Base-by-base conservation (phyloP, 2,797 vertebrate species). In the Astyanax mexicanus region DNA sequence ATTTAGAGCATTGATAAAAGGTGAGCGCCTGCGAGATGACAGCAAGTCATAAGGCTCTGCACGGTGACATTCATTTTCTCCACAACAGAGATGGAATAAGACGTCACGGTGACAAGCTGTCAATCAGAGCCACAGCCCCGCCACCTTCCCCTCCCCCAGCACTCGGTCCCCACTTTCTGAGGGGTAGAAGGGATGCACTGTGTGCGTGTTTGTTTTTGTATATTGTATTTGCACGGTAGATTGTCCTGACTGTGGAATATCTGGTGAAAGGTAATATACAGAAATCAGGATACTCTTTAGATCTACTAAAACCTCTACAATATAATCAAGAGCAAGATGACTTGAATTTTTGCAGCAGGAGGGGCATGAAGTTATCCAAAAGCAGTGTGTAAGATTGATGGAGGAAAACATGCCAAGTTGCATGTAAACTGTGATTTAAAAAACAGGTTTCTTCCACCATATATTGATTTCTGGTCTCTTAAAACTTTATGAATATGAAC, bases 81-180 rank as follows among this genome's bases (percentile, higher is more conserved):
- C 94, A 92, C 94, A 96, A 96, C 95, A 94, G 94, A 96, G 94
- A 95, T 96, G 93, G 94, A 98, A 96, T 96, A 95, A 96, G 95
- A 98, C 92, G 94, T 98, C 96, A 97, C 87, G 87, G 92, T 97
- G 97, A 98, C 96, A 96, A 95, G 94, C 95, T 96, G 96, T 97
- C 97, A 98, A 93, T 98, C 96, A 96, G 92, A 58, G 79, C 71
- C 91, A 88, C 83, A 86, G 88, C 81, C 69, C 87, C 82, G 80
- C 85, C 83, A 85, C 74, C 65, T 37, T 92, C 91, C 90, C 90
- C 94, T 91, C 88, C 91, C 93, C 92, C 91, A 51, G 32, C 68
- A 25, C 66, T 82, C 35, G 51, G 85, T 86, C 72, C 79, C 79
- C 64, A 58, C 61, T 72, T 80, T 82, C 81, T 38, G 66, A 76